Evolutionary conservation across 2,113 vertebrate genomes (phyloP).

Genomic region (Notothenia rossii): DNA sequence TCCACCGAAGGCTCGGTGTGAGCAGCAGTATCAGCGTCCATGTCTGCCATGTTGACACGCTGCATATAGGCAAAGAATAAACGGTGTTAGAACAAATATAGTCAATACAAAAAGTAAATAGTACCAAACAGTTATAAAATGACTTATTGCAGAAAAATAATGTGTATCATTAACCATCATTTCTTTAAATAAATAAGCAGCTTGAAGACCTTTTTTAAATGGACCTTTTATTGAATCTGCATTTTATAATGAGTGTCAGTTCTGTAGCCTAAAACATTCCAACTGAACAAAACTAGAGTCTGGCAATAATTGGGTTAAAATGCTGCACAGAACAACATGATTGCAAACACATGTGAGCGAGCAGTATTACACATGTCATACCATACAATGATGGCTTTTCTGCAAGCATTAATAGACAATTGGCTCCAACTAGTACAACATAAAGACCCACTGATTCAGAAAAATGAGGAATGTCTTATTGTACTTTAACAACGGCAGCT

Average conservation of each 20-base stretch:
- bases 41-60: constrained; percentile 76
- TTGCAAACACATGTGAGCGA: constrained; percentile 29
- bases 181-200: not conserved
- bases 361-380: not conserved
- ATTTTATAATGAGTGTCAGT: not conserved
- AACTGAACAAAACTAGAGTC: not conserved
- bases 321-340: constrained; percentile 9
- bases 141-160: no score
- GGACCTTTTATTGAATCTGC: not conserved
- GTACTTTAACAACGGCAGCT: not conserved
- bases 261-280: not conserved
- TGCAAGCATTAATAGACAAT: constrained; percentile 2
- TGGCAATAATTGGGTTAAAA: constrained; percentile 15
- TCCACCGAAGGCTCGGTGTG: constrained; percentile 58
- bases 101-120: no score
- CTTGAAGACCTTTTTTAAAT: not conserved
- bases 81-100: not conserved
- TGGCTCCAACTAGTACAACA: not conserved
- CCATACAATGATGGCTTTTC: constrained; percentile 48
- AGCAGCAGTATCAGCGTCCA: constrained; percentile 65
- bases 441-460: not conserved
- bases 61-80: constrained; percentile 13
- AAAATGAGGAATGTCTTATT: constrained; percentile 10
- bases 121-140: no score
- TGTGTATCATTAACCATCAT: not conserved